Conservation (phyloP, 2,888 invertebrate species). For the Drosophila algonquin region DNA sequence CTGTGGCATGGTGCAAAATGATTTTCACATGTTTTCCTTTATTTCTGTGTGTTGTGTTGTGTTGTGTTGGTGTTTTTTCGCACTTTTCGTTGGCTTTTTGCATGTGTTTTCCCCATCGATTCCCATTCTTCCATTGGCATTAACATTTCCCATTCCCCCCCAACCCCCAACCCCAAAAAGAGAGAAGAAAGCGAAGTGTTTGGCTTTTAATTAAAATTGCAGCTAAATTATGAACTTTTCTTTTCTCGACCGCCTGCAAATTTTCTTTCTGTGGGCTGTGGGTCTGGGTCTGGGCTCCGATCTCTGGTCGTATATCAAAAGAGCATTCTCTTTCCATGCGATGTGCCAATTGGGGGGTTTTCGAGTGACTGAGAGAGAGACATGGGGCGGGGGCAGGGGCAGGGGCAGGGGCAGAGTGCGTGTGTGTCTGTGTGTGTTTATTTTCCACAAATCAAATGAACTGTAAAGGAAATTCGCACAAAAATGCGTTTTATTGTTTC, state of each 20-base stretch:
- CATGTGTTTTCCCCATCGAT: constrained; percentile 42
- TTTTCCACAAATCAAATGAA: constrained; percentile 54
- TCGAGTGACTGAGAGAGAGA: neutral
- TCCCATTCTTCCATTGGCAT: constrained; percentile 6
- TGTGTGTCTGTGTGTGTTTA: neutral
- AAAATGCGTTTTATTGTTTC: constrained; percentile 77
- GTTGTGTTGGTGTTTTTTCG: constrained; percentile 48
- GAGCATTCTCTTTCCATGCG: neutral
- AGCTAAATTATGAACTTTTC: constrained; percentile 75
- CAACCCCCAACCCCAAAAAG: neutral
- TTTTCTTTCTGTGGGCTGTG: constrained; percentile 44
- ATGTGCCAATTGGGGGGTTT: constrained; percentile 32
- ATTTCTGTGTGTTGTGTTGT: constrained; percentile 10
- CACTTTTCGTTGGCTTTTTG: constrained; percentile 53
- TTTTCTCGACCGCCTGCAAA: constrained; percentile 75
- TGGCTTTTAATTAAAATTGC: constrained; percentile 72
- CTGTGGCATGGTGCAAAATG: constrained; percentile 65
- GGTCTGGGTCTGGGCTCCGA: constrained; percentile 57
- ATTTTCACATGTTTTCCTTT: constrained; percentile 71
- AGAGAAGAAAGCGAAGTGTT: constrained; percentile 15
- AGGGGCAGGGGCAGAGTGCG: too few relatives aligned
- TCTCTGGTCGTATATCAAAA: constrained; percentile 33
- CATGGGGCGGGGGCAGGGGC: neutral
- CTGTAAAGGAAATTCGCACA: constrained; percentile 73
- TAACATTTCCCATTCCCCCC: constrained; percentile 10